Conservation (phyloP, 2,888 invertebrate species). For the Pocota personata region DNA sequence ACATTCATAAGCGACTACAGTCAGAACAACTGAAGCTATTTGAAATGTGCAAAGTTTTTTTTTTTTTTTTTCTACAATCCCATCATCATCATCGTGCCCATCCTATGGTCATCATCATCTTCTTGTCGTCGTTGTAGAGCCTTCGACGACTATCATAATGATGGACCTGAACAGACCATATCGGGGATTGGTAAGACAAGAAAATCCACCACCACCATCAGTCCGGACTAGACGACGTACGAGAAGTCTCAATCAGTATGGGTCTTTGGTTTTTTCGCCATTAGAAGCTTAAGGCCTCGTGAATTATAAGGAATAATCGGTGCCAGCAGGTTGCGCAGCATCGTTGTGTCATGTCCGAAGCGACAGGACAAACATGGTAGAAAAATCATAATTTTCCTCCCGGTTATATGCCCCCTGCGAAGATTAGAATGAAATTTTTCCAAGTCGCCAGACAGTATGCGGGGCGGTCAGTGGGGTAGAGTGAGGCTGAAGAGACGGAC, state of each 20-base stretch:
- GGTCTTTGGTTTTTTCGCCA: slow-evolving; percentile 3
- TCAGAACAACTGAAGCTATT: slow-evolving; percentile 48
- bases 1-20: slow-evolving; percentile 50
- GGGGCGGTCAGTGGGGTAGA: background rate
- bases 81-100: slow-evolving; percentile 33
- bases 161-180: slow-evolving; percentile 65
- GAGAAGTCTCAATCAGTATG: slow-evolving; percentile 71
- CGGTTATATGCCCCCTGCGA: slow-evolving; percentile 53
- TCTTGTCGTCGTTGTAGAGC: slow-evolving; percentile 27
- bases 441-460: slow-evolving; percentile 59
- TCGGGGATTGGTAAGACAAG: slow-evolving; percentile 55
- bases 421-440: slow-evolving; percentile 71
- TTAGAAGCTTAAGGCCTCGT: slow-evolving; percentile 60
- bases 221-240: background rate
- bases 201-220: background rate
- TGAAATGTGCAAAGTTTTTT: slow-evolving; percentile 38
- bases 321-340: slow-evolving; percentile 63
- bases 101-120: slow-evolving; percentile 62
- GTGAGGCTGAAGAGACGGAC: slow-evolving; percentile 22
- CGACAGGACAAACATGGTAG: slow-evolving; percentile 67
- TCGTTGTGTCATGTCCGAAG: slow-evolving; percentile 69
- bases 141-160: slow-evolving; percentile 26
- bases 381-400: slow-evolving; percentile 66
- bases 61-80: slow-evolving; percentile 6
- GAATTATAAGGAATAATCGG: slow-evolving; percentile 67